Percentiles rank a stretch among this genome's conserved stretches.
phyloP scores from a whole-genome alignment of 2,113 vertebrate species.

The Nannospalax galili region DNA sequence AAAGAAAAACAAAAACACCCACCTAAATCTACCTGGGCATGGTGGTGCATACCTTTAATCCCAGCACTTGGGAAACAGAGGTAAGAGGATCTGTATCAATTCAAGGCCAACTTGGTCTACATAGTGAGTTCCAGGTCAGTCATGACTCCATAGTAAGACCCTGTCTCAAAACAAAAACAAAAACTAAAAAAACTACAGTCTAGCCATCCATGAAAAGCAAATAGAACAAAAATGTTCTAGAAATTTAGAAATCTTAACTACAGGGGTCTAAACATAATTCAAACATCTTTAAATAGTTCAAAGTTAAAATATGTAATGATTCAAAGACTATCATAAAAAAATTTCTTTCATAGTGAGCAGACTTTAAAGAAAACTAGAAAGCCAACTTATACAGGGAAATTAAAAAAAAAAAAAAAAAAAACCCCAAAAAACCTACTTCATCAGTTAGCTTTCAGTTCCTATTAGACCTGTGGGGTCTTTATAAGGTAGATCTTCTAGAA shows the following conservation, averaged over 20 bases:
- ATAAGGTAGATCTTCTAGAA: neutral
- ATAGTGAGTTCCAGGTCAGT: too few relatives aligned
- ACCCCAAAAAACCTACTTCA: neutral
- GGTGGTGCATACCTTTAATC: too few relatives aligned
- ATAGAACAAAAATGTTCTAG: constrained; percentile 17
- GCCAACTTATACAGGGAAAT: constrained; percentile 13
- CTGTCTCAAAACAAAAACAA: too few relatives aligned
- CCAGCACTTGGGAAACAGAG: too few relatives aligned
- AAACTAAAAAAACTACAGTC: neutral
- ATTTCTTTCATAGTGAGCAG: neutral
- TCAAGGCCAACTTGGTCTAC: too few relatives aligned
- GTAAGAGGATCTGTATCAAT: too few relatives aligned
- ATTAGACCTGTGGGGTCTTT: neutral
- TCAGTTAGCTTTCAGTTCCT: constrained; percentile 25
- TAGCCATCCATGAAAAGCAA: constrained; percentile 35
- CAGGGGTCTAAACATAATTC: neutral
- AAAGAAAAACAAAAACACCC: too few relatives aligned
- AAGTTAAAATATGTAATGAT: constrained; percentile 47
- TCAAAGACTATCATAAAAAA: constrained; percentile 20
- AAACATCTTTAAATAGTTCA: constrained; percentile 18
- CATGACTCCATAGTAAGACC: too few relatives aligned
- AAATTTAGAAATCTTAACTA: constrained; percentile 56
- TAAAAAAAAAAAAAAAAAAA: neutral
- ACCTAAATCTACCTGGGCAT: too few relatives aligned
- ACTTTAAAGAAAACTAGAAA: neutral